A percentile compares a stretch with the other conserved stretches of the same genome.
Evolutionary conservation across 2,113 vertebrate species (phyloP).

Genomic region (Nematolebias whitei): DNA sequence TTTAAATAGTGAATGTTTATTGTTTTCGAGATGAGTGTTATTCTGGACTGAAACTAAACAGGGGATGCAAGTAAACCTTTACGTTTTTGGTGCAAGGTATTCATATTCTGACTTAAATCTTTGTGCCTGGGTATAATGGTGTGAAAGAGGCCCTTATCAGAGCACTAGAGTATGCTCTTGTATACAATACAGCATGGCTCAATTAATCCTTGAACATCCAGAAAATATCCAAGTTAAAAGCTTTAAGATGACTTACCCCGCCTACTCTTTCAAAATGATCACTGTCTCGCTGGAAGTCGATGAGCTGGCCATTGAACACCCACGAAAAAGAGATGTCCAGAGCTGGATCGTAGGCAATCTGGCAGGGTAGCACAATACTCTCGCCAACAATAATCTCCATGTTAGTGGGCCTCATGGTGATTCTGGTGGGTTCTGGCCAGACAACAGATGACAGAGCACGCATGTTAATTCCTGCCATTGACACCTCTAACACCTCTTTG

Average conservation of each 20-base stretch:
- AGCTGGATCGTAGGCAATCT: slow-evolving; percentile 89
- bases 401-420: slow-evolving; percentile 89
- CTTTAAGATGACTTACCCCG: slow-evolving; percentile 86
- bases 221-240: slow-evolving; percentile 51
- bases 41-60: too few species aligned
- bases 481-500: slow-evolving; percentile 41
- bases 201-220: slow-evolving; percentile 62
- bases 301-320: slow-evolving; percentile 91
- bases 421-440: slow-evolving; percentile 89
- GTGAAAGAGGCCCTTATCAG: slow-evolving; percentile 29
- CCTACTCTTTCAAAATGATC: slow-evolving; percentile 93
- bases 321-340: slow-evolving; percentile 91
- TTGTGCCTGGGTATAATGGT: slow-evolving; percentile 28
- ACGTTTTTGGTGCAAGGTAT: too few species aligned
- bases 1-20: too few species aligned
- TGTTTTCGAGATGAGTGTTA: too few species aligned
- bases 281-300: slow-evolving; percentile 86
- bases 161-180: slow-evolving; percentile 43
- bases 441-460: slow-evolving; percentile 53
- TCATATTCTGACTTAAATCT: slow-evolving; percentile 25
- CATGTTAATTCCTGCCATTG: slow-evolving; percentile 54
- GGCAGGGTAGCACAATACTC: slow-evolving; percentile 92
- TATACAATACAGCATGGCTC: slow-evolving; percentile 38
- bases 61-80: too few species aligned
- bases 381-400: slow-evolving; percentile 95